phyloP scores from a whole-genome alignment of 1,140 invertebrate genomes.

The Stegodyphus mimosarum region DNA sequence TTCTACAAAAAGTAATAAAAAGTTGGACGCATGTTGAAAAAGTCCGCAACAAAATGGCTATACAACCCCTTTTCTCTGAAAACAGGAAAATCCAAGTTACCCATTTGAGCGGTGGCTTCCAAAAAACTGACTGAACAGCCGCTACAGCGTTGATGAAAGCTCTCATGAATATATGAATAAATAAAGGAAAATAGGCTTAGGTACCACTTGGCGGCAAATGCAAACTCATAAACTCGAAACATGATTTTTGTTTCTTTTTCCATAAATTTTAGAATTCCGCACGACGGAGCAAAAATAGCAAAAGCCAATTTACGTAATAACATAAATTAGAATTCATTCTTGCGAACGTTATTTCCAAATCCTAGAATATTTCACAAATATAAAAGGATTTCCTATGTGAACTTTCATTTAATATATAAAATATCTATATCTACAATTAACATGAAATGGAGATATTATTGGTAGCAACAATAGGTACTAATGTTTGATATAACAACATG shows the following conservation, averaged over 20 bases:
- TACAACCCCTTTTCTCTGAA: neutral
- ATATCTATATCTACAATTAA: no score
- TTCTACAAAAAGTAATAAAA: no score
- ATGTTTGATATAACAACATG: no score
- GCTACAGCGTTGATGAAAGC: neutral
- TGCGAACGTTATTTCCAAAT: no score
- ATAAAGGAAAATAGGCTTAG: conserved; percentile 25
- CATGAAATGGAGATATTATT: no score
- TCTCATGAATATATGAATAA: conserved; percentile 45
- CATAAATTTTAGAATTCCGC: conserved; percentile 12
- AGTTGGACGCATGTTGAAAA: no score
- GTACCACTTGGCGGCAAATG: conserved; percentile 25
- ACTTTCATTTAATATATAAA: no score
- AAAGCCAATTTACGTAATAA: conserved; percentile 25
- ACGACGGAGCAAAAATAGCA: neutral
- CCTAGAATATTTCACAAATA: no score
- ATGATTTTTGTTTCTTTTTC: conserved; percentile 13
- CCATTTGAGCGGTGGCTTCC: neutral
- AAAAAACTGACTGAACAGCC: neutral
- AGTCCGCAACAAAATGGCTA: no score
- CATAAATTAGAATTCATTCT: conserved; percentile 1
- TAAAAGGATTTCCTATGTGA: no score
- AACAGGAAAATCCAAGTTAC: neutral
- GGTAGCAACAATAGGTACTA: no score
- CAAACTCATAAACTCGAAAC: conserved; percentile 40